These are phyloP conservation scores for Oligia strigilis DNA, from an alignment of 2,888 invertebrate genomes.

Conservation along the genomic window DNA sequence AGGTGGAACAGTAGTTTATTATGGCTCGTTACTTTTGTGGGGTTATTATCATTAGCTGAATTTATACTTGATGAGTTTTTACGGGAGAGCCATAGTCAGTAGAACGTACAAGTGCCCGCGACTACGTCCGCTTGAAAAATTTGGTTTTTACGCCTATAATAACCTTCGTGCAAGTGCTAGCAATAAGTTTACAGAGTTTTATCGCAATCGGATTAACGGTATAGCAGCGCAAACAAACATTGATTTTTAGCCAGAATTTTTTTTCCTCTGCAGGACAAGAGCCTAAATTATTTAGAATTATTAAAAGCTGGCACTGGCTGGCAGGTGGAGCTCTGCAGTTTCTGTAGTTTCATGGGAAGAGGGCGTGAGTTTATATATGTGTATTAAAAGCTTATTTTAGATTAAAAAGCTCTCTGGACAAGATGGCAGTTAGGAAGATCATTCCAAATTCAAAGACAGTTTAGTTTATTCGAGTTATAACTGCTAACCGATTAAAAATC, in stretches of 20 bases:
- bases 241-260: not conserved
- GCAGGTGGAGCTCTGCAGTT: not conserved
- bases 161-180: not conserved
- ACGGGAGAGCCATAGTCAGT: not conserved
- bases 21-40: slow-evolving; percentile 40
- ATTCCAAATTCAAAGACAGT: not conserved
- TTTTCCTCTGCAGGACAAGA: too few species aligned
- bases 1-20: slow-evolving; percentile 26
- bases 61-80: not conserved
- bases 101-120: not conserved
- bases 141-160: too few species aligned
- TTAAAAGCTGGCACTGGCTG: not conserved
- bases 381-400: not conserved
- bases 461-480: not conserved
- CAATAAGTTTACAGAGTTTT: not conserved
- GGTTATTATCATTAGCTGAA: slow-evolving; percentile 23
- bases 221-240: not conserved
- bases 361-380: not conserved
- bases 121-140: too few species aligned
- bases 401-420: not conserved
- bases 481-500: not conserved
- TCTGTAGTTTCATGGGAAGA: not conserved
- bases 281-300: not conserved
- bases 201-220: too few species aligned
- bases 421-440: not conserved